Percentiles rank a stretch among this genome's conserved stretches.
phyloP scores from a whole-genome alignment of 2,888 invertebrate species.

The Amiota mariae region DNA sequence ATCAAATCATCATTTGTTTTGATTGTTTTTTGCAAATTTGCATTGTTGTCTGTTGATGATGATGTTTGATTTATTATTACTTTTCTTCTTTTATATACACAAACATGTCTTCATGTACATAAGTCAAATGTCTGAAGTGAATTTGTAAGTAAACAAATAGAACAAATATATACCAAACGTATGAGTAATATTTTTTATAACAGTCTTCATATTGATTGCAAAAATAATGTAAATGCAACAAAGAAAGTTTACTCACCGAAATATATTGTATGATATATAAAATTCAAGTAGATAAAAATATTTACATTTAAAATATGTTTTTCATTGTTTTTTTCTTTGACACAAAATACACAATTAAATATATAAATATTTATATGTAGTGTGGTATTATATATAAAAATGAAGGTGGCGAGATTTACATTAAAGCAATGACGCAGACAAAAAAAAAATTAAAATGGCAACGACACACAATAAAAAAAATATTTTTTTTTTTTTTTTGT shows the following conservation, averaged over 20 bases:
- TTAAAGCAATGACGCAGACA: too few species aligned
- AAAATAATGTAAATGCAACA: too few species aligned
- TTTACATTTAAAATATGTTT: too few species aligned
- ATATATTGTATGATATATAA: too few species aligned
- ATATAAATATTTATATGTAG: not conserved
- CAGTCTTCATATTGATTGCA: too few species aligned
- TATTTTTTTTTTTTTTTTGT: not conserved
- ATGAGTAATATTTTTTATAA: not conserved
- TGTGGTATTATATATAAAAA: too few species aligned
- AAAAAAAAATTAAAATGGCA: too few species aligned
- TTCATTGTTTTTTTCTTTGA: not conserved
- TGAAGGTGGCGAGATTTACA: too few species aligned
- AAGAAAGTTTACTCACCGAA: too few species aligned
- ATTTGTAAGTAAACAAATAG: not conserved
- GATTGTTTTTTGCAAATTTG: not conserved
- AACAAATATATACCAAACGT: not conserved
- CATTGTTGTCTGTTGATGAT: not conserved
- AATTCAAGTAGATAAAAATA: too few species aligned
- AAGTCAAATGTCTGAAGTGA: not conserved
- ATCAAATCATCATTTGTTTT: not conserved
- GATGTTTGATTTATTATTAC: not conserved
- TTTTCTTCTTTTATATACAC: not conserved
- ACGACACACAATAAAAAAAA: too few species aligned
- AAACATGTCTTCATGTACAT: not conserved
- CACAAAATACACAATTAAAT: not conserved